These are phyloP conservation scores for Parauchenoglanis ngamensis DNA, from an alignment of 2,797 vertebrate species.

Conservation along the genomic window DNA sequence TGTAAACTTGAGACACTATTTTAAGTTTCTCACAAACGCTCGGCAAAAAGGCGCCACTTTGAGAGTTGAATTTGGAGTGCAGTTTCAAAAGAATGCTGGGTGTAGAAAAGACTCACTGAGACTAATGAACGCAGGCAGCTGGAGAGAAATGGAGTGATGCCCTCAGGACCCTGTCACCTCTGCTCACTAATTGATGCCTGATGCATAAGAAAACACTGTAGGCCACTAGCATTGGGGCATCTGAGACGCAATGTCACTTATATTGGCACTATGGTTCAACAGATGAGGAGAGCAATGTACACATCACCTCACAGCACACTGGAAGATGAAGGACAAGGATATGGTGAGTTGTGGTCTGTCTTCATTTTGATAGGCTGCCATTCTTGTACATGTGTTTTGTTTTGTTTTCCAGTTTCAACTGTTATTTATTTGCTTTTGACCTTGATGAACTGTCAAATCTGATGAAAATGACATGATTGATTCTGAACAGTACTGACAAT, in stretches of 20 bases:
- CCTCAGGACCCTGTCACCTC: constrained; percentile 53
- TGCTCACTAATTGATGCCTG: constrained; percentile 42
- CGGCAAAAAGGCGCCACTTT: not conserved
- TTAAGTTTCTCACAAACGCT: not conserved
- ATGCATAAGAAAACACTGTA: constrained; percentile 34
- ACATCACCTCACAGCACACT: not conserved
- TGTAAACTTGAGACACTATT: not conserved
- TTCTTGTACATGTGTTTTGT: not conserved
- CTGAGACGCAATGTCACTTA: constrained; percentile 20
- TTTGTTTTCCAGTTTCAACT: constrained; percentile 14
- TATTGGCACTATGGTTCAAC: not conserved
- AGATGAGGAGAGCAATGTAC: not conserved
- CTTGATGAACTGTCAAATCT: constrained; percentile 4
- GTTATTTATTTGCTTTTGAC: constrained; percentile 19
- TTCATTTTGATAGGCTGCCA: constrained; percentile 31
- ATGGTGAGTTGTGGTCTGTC: constrained; percentile 14
- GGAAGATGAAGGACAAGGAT: constrained; percentile 20
- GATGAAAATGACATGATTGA: not conserved
- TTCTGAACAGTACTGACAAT: not conserved
- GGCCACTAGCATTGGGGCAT: constrained; percentile 27
- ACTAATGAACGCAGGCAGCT: constrained; percentile 40
- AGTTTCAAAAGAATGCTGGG: constrained; percentile 30
- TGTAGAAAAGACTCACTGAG: constrained; percentile 37
- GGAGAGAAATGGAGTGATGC: constrained; percentile 50
- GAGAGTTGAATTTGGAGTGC: constrained; percentile 1